Base-by-base conservation (phyloP, 2,888 invertebrate species). In the Brachynemurus nebulosus region DNA sequence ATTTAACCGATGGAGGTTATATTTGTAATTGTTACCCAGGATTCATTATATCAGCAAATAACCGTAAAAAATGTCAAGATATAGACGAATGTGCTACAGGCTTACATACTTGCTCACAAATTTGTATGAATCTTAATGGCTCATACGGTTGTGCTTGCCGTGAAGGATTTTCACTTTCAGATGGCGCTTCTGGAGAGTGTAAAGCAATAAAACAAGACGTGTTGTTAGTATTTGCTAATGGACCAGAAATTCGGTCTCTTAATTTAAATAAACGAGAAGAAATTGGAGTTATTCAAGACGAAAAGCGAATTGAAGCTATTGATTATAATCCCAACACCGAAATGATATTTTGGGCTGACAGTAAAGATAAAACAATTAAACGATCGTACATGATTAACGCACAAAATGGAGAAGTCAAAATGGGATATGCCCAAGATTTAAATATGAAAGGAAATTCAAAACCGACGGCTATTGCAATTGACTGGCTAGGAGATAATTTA, bases 331-430 rank as follows among this genome's bases (percentile, higher is more conserved):
- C 88, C 0, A 73, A 72, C 46, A 67, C 71, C 17, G 85, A 90
- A 59, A 86, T 91, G 59, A 69, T 97, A 45, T 97, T 90, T 69
- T 98, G 97, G 95, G 89, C 91, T 0, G 96, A 97, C 61, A 85
- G 86, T 51, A 84, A 86, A 56, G 85, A 89, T 48, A 83, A 85
- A 60, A 85, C 86, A 2, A 90, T 96, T 51, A 90, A 90, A 60
- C 74, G 96, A 1, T 91, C 93, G 0, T 89, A 84, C 61, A 85
- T 95, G 78, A 75, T 92, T 2, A 78, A 84, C 52, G 88, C 86
- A 0, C 66, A 74, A 19, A 69, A 79, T 47, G 86, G 88, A 3
- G 71, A 80, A 58, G 88, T 79, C 2, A 81, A 85, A 66, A 78
- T 78, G 43, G 88, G 90, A 44, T 80, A 72, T 57, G 85, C 90